A percentile compares a stretch with the other conserved stretches of the same genome.
Conservation (phyloP, 2,888 invertebrate genomes). For the Falcaria lacertinaria region DNA sequence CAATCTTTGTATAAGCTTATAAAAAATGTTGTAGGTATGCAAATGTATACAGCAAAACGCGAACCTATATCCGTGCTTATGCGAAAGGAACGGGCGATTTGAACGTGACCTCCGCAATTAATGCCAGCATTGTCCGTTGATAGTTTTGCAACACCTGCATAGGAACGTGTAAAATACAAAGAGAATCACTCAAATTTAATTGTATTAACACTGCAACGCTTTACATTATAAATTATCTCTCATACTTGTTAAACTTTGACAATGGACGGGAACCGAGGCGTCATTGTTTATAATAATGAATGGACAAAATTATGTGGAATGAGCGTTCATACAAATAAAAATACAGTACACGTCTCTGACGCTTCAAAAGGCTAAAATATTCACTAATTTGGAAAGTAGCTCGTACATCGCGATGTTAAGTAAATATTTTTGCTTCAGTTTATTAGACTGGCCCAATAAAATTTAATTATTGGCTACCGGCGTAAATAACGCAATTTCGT, state of each 20-base stretch:
- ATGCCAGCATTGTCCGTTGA: constrained; percentile 46
- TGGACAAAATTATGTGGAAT: constrained; percentile 49
- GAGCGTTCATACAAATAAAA: constrained; percentile 45
- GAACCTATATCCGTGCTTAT: no score
- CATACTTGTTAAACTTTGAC: constrained; percentile 62
- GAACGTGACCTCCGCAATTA: constrained; percentile 43
- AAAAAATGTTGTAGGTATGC: no score
- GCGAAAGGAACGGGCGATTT: constrained; percentile 24
- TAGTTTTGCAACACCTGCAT: constrained; percentile 28
- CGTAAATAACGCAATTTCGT: no score
- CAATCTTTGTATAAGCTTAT: no score
- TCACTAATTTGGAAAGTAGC: background rate
- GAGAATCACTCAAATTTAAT: constrained; percentile 68
- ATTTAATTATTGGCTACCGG: no score
- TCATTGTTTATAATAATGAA: constrained; percentile 67
- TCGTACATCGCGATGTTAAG: no score
- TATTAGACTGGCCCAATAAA: no score
- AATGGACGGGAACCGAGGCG: constrained; percentile 66
- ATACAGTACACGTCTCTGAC: background rate
- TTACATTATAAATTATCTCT: constrained; percentile 66
- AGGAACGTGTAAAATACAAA: constrained; percentile 27
- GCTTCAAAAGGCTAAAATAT: background rate
- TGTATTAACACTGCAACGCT: constrained; percentile 61
- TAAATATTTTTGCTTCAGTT: no score
- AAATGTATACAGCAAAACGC: background rate